phyloP scores from a whole-genome alignment of 2,888 invertebrate genomes.

The Parascotia fuliginaria region DNA sequence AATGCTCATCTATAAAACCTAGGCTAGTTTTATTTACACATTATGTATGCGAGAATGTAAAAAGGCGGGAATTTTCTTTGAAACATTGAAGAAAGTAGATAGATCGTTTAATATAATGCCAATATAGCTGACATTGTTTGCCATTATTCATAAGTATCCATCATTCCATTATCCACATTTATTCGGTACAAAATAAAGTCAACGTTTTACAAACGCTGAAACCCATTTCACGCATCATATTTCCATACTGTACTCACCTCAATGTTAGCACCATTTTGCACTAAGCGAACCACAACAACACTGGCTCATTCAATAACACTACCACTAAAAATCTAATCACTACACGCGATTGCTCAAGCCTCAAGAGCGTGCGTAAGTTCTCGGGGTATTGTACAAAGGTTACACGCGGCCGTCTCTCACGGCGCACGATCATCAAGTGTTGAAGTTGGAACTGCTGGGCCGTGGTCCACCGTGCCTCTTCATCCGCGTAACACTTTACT shows the following conservation, averaged over 20 bases:
- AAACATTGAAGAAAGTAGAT: too few species aligned
- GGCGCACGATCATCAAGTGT: slow-evolving; percentile 63
- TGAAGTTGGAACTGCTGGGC: slow-evolving; percentile 22
- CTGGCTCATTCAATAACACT: slow-evolving; percentile 51
- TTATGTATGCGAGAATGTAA: too few species aligned
- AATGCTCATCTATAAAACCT: too few species aligned
- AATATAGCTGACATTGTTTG: too few species aligned
- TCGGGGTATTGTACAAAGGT: background rate
- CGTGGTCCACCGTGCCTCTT: slow-evolving; percentile 67
- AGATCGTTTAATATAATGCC: too few species aligned
- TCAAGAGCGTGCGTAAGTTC: slow-evolving; percentile 35
- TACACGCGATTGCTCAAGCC: slow-evolving; percentile 33
- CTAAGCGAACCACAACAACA: slow-evolving; percentile 47
- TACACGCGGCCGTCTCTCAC: slow-evolving; percentile 54
- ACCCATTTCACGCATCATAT: slow-evolving; percentile 33
- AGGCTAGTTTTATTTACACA: too few species aligned
- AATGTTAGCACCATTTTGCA: slow-evolving; percentile 77
- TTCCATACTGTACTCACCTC: slow-evolving; percentile 71
- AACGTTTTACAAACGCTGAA: background rate
- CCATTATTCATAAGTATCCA: too few species aligned
- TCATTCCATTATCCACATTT: too few species aligned
- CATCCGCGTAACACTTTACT: slow-evolving; percentile 64
- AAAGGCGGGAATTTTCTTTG: too few species aligned
- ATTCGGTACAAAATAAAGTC: too few species aligned
- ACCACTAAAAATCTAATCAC: slow-evolving; percentile 38